Base-by-base conservation (phyloP, 2,888 invertebrate species). In the Pristionchus mayeri region DNA sequence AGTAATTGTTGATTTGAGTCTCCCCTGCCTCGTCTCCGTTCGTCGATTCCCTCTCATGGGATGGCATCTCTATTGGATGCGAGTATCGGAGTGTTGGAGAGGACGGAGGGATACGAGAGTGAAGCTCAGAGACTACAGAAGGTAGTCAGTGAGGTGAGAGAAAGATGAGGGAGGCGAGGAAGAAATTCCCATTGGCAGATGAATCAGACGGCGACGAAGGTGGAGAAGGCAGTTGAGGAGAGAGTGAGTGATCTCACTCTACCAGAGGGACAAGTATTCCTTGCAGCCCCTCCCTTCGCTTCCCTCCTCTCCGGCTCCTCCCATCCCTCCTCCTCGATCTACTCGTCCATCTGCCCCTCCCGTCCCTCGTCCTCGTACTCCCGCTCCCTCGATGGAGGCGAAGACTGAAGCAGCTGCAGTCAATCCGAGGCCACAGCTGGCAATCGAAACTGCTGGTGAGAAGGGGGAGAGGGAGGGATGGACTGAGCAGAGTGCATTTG, bases 61-160 rank as follows among this genome's bases (percentile, higher is more conserved):
- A 48, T 76, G 24, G 30, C 76, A 3, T 30, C 48, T 34, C 48
- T 76, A 50, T 50, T 76, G 2, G 76, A 76, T 27, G 76, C 76
- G 34, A 76, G 34, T 76, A 48, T 76, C 30, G 76, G 50, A 50
- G 9, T 48, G 18, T 50, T 76, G 76, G 76, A 76, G 76, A 76
- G 76, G 27, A 34, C 18, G 18, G 30, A 76, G 27, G 30, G 3
- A 30, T 50, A 50, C 11, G 76, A 76, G 76, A 76, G 76, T 30
- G 76, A 48, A 24, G 50, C 76, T 21, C 21, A 30, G 30, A 76
- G 76, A 30, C 9, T 76, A 18, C 50, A 52, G 30, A 21, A 21
- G 21, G 34, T 30, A 27, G 50, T 50, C 1, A 30, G 40, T 18
- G 30, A 52, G 76, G 76, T 76, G 27, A 4, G 63, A 9, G 6